A percentile compares a stretch with the other conserved stretches of the same genome.
Conservation (phyloP, 2,797 vertebrate genomes). For the Sebastes steindachneri region DNA sequence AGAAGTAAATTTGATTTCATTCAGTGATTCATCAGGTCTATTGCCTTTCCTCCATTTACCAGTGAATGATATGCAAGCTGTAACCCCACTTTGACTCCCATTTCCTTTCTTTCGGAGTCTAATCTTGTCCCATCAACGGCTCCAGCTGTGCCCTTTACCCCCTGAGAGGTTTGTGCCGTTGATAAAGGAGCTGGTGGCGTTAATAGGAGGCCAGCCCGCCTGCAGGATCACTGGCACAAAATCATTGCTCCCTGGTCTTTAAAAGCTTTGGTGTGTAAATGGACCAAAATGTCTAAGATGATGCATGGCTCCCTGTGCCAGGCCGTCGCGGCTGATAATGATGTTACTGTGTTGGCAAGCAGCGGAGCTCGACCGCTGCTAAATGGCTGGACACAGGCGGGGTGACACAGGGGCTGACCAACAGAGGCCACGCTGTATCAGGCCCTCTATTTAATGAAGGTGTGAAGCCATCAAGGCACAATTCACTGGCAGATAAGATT, state of each 20-base stretch:
- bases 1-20: slow-evolving; percentile 33
- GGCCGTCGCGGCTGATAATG: slow-evolving; percentile 70
- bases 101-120: slow-evolving; percentile 76
- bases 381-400: slow-evolving; percentile 62
- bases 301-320: slow-evolving; percentile 70
- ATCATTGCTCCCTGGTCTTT: slow-evolving; percentile 71
- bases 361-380: slow-evolving; percentile 47
- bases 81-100: slow-evolving; percentile 75
- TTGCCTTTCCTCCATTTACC: slow-evolving; percentile 65
- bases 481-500: slow-evolving; percentile 49
- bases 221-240: slow-evolving; percentile 64
- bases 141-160: slow-evolving; percentile 79
- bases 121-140: slow-evolving; percentile 78
- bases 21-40: slow-evolving; percentile 54
- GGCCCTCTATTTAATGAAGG: slow-evolving; percentile 72
- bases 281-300: slow-evolving; percentile 73
- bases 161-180: slow-evolving; percentile 65
- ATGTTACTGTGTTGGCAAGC: slow-evolving; percentile 74
- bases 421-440: slow-evolving; percentile 60
- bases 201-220: slow-evolving; percentile 65
- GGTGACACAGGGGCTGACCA: slow-evolving; percentile 59
- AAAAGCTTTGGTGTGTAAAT: slow-evolving; percentile 76
- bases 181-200: slow-evolving; percentile 67
- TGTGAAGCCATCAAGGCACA: slow-evolving; percentile 53
- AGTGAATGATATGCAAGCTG: slow-evolving; percentile 75